phyloP scores from a whole-genome alignment of 1,140 invertebrate species.

The Dryas iulia region DNA sequence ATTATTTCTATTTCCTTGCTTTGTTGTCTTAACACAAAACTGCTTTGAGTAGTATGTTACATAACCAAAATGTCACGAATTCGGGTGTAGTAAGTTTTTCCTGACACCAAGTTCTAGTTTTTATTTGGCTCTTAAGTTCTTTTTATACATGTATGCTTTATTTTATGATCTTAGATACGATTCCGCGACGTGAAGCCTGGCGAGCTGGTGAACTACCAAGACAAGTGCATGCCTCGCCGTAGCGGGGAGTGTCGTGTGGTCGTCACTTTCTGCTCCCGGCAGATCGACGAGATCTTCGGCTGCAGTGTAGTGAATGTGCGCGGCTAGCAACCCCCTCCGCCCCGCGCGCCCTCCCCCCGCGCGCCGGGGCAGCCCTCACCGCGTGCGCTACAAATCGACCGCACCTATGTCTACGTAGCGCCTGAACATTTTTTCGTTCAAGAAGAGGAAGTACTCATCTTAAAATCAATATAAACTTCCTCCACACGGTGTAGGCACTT shows the following conservation, averaged over 20 bases:
- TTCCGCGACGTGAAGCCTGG: constrained; percentile 82
- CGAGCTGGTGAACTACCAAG: constrained; percentile 81
- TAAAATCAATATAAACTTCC: constrained; percentile 49
- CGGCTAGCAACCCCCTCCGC: constrained; percentile 70
- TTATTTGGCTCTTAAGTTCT: too few relatives aligned
- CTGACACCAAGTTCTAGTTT: too few relatives aligned
- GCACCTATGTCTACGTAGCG: constrained; percentile 50
- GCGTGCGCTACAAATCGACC: constrained; percentile 55
- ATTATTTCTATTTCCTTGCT: too few relatives aligned
- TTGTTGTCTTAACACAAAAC: too few relatives aligned
- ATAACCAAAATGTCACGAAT: too few relatives aligned
- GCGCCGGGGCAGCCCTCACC: constrained; percentile 53
- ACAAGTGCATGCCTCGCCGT: constrained; percentile 80
- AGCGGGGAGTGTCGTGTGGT: constrained; percentile 82
- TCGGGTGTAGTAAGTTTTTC: too few relatives aligned
- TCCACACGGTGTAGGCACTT: constrained; percentile 14
- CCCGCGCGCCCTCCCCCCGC: constrained; percentile 54
- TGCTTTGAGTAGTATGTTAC: too few relatives aligned
- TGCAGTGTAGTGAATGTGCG: constrained; percentile 76
- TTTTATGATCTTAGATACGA: constrained; percentile 56
- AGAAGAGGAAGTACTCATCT: constrained; percentile 63
- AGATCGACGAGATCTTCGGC: constrained; percentile 83
- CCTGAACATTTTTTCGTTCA: constrained; percentile 63
- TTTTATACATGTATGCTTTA: neutral
- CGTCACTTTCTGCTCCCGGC: constrained; percentile 83